These are phyloP conservation scores for Cremastobaeus sp. DNA, from an alignment of 2,888 invertebrate species.

Conservation along the genomic window DNA sequence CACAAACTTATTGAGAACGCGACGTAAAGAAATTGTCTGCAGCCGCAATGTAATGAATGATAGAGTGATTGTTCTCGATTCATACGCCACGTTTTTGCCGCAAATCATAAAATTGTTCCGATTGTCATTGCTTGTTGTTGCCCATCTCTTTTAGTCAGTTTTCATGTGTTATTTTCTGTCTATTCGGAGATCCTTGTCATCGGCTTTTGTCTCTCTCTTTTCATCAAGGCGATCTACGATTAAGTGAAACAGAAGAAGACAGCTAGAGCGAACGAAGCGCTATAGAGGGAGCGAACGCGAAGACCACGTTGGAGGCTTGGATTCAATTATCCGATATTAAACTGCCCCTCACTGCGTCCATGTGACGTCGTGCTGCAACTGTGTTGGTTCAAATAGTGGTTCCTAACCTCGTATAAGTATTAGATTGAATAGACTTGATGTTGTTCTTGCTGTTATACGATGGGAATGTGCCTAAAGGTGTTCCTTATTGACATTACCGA, in stretches of 20 bases:
- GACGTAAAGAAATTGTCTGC: no score
- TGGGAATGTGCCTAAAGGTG: conserved; percentile 72
- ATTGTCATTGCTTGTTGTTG: neutral
- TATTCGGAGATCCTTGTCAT: neutral
- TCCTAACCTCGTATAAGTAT: conserved; percentile 73
- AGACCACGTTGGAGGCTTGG: conserved; percentile 69
- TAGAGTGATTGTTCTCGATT: no score
- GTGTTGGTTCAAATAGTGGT: conserved; percentile 74
- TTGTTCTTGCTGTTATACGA: conserved; percentile 74
- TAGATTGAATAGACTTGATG: conserved; percentile 77
- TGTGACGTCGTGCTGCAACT: conserved; percentile 64
- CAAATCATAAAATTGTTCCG: conserved; percentile 8
- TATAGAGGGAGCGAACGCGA: conserved; percentile 38
- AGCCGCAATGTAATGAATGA: no score
- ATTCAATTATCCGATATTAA: conserved; percentile 79
- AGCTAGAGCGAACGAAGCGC: conserved; percentile 45
- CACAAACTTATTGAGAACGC: no score
- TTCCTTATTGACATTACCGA: conserved; percentile 68
- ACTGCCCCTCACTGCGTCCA: conserved; percentile 76
- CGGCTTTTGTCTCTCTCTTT: conserved; percentile 30
- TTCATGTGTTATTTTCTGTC: neutral
- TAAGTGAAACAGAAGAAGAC: conserved; percentile 53
- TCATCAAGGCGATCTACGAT: conserved; percentile 51
- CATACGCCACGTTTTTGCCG: no score
- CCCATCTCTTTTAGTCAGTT: conserved; percentile 2